Percentiles rank a stretch among this genome's conserved stretches.
phyloP scores from a whole-genome alignment of 2,888 invertebrate species.

The Ormia ochracea region DNA sequence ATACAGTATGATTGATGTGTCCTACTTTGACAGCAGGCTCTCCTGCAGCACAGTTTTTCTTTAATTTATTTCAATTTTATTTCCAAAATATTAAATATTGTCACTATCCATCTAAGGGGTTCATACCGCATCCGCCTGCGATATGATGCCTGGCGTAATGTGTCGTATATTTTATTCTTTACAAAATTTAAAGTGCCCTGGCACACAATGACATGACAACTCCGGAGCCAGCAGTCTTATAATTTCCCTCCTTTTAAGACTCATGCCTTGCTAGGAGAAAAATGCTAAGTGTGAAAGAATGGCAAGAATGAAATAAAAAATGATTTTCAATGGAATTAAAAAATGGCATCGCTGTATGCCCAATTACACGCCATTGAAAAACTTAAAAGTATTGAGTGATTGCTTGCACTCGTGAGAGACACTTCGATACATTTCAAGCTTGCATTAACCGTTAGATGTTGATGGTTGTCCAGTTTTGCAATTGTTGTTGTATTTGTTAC shows the following conservation, averaged over 20 bases:
- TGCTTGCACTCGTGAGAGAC: not conserved
- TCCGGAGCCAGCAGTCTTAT: not conserved
- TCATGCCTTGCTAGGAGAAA: not conserved
- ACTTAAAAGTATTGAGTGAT: not conserved
- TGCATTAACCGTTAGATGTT: constrained; percentile 49
- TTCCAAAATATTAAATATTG: constrained; percentile 43
- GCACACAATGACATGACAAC: constrained; percentile 41
- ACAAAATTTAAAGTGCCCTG: constrained; percentile 30
- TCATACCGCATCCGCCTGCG: constrained; percentile 24
- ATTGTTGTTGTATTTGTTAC: not conserved
- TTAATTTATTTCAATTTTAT: not conserved
- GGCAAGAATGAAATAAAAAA: constrained; percentile 16
- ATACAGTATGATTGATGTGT: too few species aligned
- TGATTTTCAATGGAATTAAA: constrained; percentile 9
- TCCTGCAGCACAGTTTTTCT: not conserved
- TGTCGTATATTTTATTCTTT: not conserved
- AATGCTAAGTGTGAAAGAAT: constrained; percentile 51
- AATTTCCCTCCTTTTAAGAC: not conserved
- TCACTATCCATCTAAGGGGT: constrained; percentile 60
- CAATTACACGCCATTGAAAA: constrained; percentile 57
- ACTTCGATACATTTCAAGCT: not conserved
- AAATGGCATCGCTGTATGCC: constrained; percentile 28
- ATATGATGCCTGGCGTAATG: not conserved
- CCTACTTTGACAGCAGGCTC: too few species aligned
- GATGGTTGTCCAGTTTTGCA: constrained; percentile 29